These are phyloP conservation scores for Drosophila meridionalis DNA, from an alignment of 2,888 invertebrate genomes.

Conservation along the genomic window DNA sequence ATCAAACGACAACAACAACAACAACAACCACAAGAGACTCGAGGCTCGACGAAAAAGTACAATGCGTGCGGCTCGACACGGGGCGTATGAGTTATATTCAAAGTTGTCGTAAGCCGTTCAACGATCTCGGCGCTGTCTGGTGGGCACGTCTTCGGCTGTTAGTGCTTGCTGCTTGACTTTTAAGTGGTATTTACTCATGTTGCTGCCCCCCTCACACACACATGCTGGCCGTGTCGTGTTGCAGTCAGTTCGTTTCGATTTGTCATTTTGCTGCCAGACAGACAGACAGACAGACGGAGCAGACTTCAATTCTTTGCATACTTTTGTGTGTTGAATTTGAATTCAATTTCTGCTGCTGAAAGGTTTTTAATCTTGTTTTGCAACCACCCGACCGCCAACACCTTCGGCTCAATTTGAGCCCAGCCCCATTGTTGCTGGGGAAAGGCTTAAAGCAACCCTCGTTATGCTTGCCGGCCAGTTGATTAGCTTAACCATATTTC, in stretches of 20 bases:
- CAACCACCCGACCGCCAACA: slow-evolving; percentile 36
- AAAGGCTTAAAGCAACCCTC: slow-evolving; percentile 55
- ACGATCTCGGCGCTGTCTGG: slow-evolving; percentile 43
- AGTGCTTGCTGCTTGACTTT: slow-evolving; percentile 72
- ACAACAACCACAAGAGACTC: neutral
- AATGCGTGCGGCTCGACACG: slow-evolving; percentile 55
- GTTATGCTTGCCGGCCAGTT: slow-evolving; percentile 67
- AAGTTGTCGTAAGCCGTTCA: slow-evolving; percentile 67
- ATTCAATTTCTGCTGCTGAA: slow-evolving; percentile 80
- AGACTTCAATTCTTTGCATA: slow-evolving; percentile 70
- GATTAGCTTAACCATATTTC: slow-evolving; percentile 68
- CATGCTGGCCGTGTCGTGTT: slow-evolving; percentile 46
- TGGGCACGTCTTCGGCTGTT: slow-evolving; percentile 62
- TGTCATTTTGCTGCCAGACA: slow-evolving; percentile 76
- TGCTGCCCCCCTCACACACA: slow-evolving; percentile 14
- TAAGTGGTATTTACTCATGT: slow-evolving; percentile 80
- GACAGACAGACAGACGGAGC: slow-evolving; percentile 5
- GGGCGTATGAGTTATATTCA: slow-evolving; percentile 75
- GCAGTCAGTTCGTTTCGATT: slow-evolving; percentile 74
- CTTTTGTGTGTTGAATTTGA: slow-evolving; percentile 79
- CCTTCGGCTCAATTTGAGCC: slow-evolving; percentile 44
- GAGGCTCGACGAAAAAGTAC: slow-evolving; percentile 25
- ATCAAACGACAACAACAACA: slow-evolving; percentile 36
- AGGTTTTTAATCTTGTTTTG: slow-evolving; percentile 81
- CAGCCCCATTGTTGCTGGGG: slow-evolving; percentile 7